Base-by-base conservation (phyloP, 92 coral and sea anemone species). In the Phenganax marumi region DNA sequence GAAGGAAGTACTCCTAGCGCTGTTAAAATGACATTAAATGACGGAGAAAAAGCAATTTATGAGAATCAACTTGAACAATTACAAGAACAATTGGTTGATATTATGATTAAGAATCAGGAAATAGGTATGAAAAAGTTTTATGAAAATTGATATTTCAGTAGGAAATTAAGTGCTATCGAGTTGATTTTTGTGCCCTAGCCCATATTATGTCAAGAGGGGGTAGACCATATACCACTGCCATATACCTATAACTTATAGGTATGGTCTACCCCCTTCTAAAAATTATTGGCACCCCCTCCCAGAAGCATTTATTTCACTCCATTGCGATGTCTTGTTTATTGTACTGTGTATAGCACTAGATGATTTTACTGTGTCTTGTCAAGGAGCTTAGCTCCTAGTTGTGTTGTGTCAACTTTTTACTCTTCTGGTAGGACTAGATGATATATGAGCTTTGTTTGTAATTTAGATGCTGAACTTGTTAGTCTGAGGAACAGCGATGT, bases 31-130 rank as follows among this genome's bases (percentile, higher is more conserved):
- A 16, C 63, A 7, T 12, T 25, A 57, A 54, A 65, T 54, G 63
- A 66, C 5, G 83, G 97, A 10, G 98, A 95, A 64, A 81, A 93
- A 54, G 76, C 84, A 47, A 86, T 95, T 39, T 95, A 95, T 77
- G 98, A 95, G 84, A 89, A 89, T 86, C 98, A 95, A 82, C 89
- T 95, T 0, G 90, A 88, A 10, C 97, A 95, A 64, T 91, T 95
- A 17, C 98, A 95, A 58, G 98, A 95, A 80, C 97, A 95, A 64
- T 88, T 95, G 68, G 97, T 95, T 56, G 92, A 92, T 73, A 78
- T 92, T n/a, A 95, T 95, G 96, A 95, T 95, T n/a, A 85, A 89
- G 39, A 87, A 88, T 25, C 98, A 95, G 78, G 98, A 95, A 33
- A 84, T 86, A 83, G 83, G 98, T 95, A 77, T 84, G 92, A 57